A percentile compares a stretch with the other conserved stretches of the same genome.
phyloP scores from a whole-genome alignment of 64 coral and sea anemone species.

The Pachyseris speciosa region DNA sequence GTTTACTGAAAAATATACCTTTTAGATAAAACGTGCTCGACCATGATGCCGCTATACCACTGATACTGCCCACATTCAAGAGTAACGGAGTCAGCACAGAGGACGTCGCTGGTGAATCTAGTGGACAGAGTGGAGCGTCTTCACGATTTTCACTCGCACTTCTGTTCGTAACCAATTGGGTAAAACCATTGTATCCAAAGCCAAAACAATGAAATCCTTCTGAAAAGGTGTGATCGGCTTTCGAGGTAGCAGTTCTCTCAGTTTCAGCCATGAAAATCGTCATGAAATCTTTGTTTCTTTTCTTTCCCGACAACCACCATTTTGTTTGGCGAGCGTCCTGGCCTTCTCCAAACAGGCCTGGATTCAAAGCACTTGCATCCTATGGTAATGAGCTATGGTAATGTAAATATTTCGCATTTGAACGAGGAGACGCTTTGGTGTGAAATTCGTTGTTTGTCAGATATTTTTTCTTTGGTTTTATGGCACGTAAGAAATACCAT shows the following conservation, averaged over 20 bases:
- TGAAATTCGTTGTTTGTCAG: background rate
- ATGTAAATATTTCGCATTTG: conserved; percentile 12
- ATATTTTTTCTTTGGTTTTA: background rate
- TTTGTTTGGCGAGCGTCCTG: background rate
- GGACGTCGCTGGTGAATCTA: background rate
- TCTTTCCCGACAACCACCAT: background rate
- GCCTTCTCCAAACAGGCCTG: background rate
- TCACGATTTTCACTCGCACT: background rate
- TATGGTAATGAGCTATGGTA: conserved; percentile 22
- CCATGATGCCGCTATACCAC: conserved; percentile 45
- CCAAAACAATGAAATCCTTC: conserved; percentile 32
- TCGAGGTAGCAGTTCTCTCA: background rate
- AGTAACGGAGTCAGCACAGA: background rate
- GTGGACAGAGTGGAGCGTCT: background rate
- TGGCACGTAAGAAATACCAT: background rate
- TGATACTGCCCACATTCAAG: conserved; percentile 5
- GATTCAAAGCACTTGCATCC: conserved; percentile 24
- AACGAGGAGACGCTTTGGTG: background rate
- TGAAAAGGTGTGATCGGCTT: background rate
- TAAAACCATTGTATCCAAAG: conserved; percentile 86
- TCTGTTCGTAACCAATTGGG: conserved; percentile 12
- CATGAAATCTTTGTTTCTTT: background rate
- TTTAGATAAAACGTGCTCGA: conserved; percentile 42
- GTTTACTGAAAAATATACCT: background rate
- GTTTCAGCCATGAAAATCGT: conserved; percentile 8